A percentile compares a stretch with the other conserved stretches of the same genome.
Conservation (phyloP, 2,888 invertebrate species). For the Acanthopleura granulata region DNA sequence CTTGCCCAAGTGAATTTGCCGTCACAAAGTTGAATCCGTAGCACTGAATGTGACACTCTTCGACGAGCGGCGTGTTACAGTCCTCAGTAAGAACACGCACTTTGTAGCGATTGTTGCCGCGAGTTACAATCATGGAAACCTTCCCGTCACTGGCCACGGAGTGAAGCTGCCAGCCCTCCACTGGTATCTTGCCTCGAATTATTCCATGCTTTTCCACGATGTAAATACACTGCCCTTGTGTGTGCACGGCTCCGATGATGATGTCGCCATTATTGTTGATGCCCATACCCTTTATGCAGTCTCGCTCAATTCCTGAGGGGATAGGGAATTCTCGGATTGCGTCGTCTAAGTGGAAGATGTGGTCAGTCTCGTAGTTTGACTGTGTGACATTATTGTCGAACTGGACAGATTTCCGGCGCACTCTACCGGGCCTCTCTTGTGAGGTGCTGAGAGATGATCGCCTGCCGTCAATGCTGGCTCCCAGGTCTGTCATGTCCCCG, state of each 20-base stretch:
- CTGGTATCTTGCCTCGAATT: constrained; percentile 49
- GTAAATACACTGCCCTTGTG: constrained; percentile 47
- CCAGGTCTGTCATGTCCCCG: background rate
- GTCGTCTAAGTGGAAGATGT: constrained; percentile 31
- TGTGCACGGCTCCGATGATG: constrained; percentile 46
- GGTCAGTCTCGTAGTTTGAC: background rate
- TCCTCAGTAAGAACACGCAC: constrained; percentile 54
- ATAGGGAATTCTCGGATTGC: constrained; percentile 46
- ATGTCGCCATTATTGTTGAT: constrained; percentile 52
- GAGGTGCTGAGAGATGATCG: background rate
- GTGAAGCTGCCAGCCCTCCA: constrained; percentile 55
- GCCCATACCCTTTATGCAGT: constrained; percentile 57
- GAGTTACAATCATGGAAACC: constrained; percentile 49
- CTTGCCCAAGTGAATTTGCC: constrained; percentile 43
- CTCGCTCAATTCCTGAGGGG: constrained; percentile 49
- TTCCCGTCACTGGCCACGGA: constrained; percentile 56
- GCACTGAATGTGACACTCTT: constrained; percentile 54
- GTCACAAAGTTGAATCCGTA: constrained; percentile 56
- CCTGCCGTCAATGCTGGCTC: background rate
- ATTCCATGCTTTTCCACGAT: constrained; percentile 57
- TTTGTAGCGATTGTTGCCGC: constrained; percentile 59
- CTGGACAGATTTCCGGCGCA: background rate
- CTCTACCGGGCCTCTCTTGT: too few relatives aligned
- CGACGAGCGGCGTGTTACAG: constrained; percentile 44
- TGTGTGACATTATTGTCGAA: background rate